Evolutionary conservation across 2,888 invertebrate genomes (phyloP).

Genomic region (Sinodicranocentrus sp.): DNA sequence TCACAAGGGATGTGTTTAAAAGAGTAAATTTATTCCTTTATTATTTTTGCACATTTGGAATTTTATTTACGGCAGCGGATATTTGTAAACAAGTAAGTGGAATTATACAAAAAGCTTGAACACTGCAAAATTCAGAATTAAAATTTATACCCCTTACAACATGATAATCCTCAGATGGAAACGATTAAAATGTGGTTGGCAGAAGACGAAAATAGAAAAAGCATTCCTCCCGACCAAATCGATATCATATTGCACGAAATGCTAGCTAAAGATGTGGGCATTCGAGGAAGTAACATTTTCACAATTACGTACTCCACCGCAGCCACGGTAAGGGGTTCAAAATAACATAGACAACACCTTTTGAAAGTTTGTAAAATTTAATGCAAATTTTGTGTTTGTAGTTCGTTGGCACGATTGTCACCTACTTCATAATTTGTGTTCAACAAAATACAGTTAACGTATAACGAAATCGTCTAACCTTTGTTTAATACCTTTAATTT

Average conservation of each 20-base stretch:
- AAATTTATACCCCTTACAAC: neutral
- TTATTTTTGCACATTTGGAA: slow-evolving; percentile 31
- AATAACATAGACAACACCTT: neutral
- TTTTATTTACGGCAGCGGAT: slow-evolving; percentile 35
- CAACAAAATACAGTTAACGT: slow-evolving; percentile 40
- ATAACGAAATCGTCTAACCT: too few relatives aligned
- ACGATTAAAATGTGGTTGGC: slow-evolving; percentile 26
- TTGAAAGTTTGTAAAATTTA: neutral
- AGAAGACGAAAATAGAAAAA: slow-evolving; percentile 4
- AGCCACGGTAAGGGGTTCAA: slow-evolving; percentile 20
- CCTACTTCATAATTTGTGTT: slow-evolving; percentile 46
- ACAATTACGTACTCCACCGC: slow-evolving; percentile 40
- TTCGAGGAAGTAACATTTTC: slow-evolving; percentile 35
- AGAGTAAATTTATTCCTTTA: slow-evolving; percentile 6
- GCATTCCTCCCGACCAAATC: slow-evolving; percentile 10
- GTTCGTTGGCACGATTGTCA: slow-evolving; percentile 38
- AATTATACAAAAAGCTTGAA: neutral
- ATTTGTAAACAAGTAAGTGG: slow-evolving; percentile 38
- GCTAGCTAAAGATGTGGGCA: slow-evolving; percentile 40
- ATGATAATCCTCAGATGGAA: slow-evolving; percentile 39
- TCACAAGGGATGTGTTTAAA: neutral
- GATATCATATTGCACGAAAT: slow-evolving; percentile 47
- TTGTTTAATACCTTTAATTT: too few relatives aligned
- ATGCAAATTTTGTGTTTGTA: slow-evolving; percentile 1
- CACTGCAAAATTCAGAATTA: neutral